Evolutionary conservation across 2,113 vertebrate species (phyloP).

Genomic region (Cettia cetti): DNA sequence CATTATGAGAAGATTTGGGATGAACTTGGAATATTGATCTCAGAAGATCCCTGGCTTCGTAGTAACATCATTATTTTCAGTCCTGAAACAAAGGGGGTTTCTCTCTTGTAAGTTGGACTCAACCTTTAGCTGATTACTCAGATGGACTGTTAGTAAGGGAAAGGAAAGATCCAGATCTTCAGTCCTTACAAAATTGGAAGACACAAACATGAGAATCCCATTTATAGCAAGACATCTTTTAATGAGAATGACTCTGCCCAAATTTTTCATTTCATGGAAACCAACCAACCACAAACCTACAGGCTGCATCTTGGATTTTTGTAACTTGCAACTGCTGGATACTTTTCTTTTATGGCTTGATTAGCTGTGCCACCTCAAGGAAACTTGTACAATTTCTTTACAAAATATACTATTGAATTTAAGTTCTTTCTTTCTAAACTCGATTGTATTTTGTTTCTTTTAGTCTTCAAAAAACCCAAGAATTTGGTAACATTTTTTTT

Average conservation of each 20-base stretch:
- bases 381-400: not conserved
- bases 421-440: not conserved
- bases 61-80: not conserved
- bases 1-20: not conserved
- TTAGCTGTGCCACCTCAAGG: not conserved
- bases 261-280: not conserved
- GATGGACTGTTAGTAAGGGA: not conserved
- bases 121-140: not conserved
- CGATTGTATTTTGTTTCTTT: not conserved
- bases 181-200: not conserved
- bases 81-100: not conserved
- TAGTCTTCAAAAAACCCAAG: not conserved
- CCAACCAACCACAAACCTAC: not conserved
- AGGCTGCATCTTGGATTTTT: not conserved
- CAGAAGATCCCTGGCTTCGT: not conserved
- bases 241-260: not conserved
- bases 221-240: not conserved
- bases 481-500: not conserved
- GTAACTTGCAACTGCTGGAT: not conserved
- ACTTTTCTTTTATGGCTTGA: not conserved
- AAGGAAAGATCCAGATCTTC: not conserved
- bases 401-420: not conserved
- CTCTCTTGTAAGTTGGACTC: not conserved
- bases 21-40: not conserved
- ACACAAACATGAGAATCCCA: not conserved